phyloP scores from a whole-genome alignment of 2,113 vertebrate species.

The Coturnix japonica region DNA sequence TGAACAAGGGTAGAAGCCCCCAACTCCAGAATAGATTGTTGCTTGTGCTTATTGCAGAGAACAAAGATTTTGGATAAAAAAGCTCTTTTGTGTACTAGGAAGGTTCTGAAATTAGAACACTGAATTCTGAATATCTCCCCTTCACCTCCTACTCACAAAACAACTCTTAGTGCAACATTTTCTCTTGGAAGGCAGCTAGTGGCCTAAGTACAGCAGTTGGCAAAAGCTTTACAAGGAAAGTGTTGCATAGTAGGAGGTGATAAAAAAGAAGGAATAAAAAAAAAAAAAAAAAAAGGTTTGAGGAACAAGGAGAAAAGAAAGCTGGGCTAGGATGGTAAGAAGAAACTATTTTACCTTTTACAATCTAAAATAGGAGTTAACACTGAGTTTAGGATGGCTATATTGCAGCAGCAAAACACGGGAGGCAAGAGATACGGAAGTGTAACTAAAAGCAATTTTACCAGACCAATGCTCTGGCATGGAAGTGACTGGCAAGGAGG shows the following conservation, averaged over 20 bases:
- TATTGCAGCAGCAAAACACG: background rate
- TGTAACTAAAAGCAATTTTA: background rate
- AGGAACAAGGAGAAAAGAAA: background rate
- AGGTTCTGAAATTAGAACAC: background rate
- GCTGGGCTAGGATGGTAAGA: background rate
- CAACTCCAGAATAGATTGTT: background rate
- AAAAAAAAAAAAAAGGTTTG: background rate
- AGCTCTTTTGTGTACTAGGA: background rate
- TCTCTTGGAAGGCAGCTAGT: background rate
- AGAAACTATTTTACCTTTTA: background rate
- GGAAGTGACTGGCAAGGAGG: conserved; percentile 38
- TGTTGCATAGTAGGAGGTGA: conserved; percentile 56
- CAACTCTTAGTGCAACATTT: background rate
- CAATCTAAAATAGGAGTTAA: background rate
- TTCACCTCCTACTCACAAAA: background rate
- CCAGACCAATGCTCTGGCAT: background rate
- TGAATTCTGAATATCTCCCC: background rate
- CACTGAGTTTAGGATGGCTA: accelerated
- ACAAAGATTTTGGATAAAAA: background rate
- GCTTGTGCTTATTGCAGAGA: background rate
- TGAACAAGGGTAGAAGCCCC: background rate
- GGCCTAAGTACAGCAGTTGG: conserved; percentile 18
- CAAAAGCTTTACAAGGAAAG: background rate
- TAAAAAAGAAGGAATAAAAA: accelerated
- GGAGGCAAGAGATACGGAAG: background rate